These are phyloP conservation scores for Diplogasteroides magnus DNA, from an alignment of 1,140 invertebrate genomes.

Conservation along the genomic window DNA sequence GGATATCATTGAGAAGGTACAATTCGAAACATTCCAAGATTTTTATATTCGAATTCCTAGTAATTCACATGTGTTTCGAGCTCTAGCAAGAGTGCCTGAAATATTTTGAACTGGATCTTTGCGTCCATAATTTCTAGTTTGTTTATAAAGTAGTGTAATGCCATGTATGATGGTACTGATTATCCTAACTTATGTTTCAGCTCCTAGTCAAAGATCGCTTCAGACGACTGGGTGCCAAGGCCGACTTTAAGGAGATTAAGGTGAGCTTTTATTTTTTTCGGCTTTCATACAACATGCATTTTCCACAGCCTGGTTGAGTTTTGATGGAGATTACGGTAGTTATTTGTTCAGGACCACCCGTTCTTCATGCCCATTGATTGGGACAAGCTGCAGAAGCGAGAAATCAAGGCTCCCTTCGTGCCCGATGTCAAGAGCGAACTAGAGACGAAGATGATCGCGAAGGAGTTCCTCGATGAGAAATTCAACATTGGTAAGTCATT, in stretches of 20 bases:
- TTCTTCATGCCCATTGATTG: conserved; percentile 72
- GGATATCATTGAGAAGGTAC: conserved; percentile 35
- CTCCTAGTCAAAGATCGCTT: conserved; percentile 46
- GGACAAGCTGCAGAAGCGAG: conserved; percentile 86
- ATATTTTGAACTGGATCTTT: too few species aligned
- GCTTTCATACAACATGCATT: too few species aligned
- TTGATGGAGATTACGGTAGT: too few species aligned
- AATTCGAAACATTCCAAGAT: background rate
- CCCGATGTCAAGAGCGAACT: conserved; percentile 12
- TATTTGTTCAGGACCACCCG: conserved; percentile 92
- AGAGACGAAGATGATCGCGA: background rate
- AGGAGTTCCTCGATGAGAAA: background rate
- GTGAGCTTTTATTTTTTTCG: too few species aligned
- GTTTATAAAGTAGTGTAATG: too few species aligned
- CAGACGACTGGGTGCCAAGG: conserved; percentile 40
- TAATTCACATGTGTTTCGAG: background rate
- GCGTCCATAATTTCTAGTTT: too few species aligned
- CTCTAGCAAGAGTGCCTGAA: too few species aligned
- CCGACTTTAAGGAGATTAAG: conserved; percentile 74
- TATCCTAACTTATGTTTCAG: too few species aligned
- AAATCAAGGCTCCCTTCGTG: conserved; percentile 87
- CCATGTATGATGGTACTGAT: too few species aligned
- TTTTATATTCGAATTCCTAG: conserved; percentile 3
- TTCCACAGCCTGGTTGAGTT: too few species aligned
- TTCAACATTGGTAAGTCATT: background rate